These are phyloP conservation scores for Callinectes sapidus DNA, from an alignment of 2,888 invertebrate species.

Conservation along the genomic window DNA sequence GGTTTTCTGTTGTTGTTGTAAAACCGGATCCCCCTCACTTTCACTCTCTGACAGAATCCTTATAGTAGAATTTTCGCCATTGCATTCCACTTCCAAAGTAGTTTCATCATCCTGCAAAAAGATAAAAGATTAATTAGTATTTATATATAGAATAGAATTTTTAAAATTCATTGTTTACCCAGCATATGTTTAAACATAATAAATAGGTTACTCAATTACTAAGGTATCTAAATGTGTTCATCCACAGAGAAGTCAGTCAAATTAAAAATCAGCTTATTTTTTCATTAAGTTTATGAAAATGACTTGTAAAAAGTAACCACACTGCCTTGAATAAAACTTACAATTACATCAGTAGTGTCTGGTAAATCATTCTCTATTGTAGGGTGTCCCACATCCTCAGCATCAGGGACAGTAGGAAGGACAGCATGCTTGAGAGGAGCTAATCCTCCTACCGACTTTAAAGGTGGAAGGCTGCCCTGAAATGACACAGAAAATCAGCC, in stretches of 20 bases:
- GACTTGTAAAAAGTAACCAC: background rate
- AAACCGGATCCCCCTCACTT: background rate
- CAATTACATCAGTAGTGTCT: background rate
- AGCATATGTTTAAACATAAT: no score
- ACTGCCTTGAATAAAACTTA: background rate
- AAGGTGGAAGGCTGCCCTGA: conserved; percentile 57
- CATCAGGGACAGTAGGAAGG: conserved; percentile 55
- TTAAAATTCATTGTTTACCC: background rate
- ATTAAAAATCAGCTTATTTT: background rate
- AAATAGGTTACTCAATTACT: background rate
- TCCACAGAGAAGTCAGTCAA: background rate
- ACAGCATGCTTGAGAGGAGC: conserved; percentile 54
- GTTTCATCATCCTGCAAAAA: background rate
- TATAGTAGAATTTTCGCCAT: background rate
- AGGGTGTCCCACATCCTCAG: conserved; percentile 33
- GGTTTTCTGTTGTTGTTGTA: background rate
- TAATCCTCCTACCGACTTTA: conserved; percentile 56
- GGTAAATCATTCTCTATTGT: background rate
- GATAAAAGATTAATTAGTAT: background rate
- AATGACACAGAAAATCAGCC: background rate
- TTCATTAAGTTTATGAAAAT: background rate
- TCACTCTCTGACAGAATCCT: background rate
- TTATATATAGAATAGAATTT: background rate
- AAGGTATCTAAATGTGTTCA: background rate
- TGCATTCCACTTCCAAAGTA: background rate